Evolutionary conservation across 2,797 vertebrate genomes (phyloP).

Genomic region (Microctenopoma lineatum): DNA sequence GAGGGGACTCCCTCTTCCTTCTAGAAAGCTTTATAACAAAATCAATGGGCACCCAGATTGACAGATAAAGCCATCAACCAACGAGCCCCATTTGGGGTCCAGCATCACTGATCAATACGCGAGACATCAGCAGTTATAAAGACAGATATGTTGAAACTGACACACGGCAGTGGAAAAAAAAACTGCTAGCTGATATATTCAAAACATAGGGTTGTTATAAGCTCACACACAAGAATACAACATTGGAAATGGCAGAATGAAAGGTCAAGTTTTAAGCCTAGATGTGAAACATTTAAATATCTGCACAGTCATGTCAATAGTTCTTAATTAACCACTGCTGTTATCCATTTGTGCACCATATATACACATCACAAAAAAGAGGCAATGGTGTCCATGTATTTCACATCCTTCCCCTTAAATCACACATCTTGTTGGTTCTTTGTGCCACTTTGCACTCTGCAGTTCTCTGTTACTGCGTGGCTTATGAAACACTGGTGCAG

Average conservation of each 20-base stretch:
- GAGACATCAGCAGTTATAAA: slow-evolving; percentile 70
- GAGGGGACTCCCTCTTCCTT: slow-evolving; percentile 34
- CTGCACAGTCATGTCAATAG: background rate
- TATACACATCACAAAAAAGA: slow-evolving; percentile 32
- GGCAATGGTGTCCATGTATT: slow-evolving; percentile 15
- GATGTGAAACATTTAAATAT: background rate
- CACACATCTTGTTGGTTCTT: slow-evolving; percentile 68
- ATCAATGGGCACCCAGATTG: slow-evolving; percentile 76
- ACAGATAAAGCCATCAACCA: slow-evolving; percentile 81
- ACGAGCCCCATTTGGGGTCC: slow-evolving; percentile 61
- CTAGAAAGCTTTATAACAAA: slow-evolving; percentile 55
- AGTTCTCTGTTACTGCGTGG: slow-evolving; percentile 45
- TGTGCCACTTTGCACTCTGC: slow-evolving; percentile 51
- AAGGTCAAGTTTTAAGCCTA: background rate
- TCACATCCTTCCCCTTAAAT: slow-evolving; percentile 45
- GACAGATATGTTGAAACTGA: slow-evolving; percentile 40
- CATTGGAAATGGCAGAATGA: background rate
- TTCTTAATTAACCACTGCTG: slow-evolving; percentile 3
- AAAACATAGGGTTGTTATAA: background rate
- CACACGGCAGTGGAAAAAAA: background rate
- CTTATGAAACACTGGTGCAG: slow-evolving; percentile 54
- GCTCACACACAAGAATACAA: background rate
- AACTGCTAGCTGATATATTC: background rate
- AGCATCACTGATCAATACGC: slow-evolving; percentile 72
- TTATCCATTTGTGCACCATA: background rate